phyloP scores from a whole-genome alignment of 2,888 invertebrate species.

The Meliscaeva auricollis region DNA sequence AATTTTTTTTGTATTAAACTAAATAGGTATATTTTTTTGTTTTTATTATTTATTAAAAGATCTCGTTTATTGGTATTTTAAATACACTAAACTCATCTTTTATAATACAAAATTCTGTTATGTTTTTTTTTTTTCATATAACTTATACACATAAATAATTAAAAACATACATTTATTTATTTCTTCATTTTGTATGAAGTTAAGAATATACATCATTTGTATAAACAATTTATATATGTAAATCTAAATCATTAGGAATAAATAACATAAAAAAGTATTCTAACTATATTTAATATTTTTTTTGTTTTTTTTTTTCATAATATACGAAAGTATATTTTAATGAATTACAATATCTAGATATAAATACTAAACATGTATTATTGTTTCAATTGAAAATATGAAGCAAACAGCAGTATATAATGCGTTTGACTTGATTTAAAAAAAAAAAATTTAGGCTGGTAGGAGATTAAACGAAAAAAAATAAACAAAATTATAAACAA shows the following conservation, averaged over 20 bases:
- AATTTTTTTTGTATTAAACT: conserved; percentile 4
- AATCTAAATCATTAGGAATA: conserved; percentile 66
- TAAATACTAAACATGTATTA: conserved; percentile 27
- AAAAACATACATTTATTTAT: conserved; percentile 39
- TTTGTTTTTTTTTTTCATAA: conserved; percentile 34
- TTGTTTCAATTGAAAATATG: conserved; percentile 40
- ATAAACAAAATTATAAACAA: conserved; percentile 17
- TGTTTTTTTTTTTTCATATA: neutral
- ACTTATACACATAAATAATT: neutral
- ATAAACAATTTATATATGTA: conserved; percentile 28
- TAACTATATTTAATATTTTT: conserved; percentile 39
- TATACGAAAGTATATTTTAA: conserved; percentile 58
- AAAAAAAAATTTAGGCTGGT: conserved; percentile 7
- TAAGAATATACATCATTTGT: conserved; percentile 31
- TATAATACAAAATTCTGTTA: conserved; percentile 17
- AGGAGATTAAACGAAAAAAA: conserved; percentile 19
- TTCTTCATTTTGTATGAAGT: conserved; percentile 23
- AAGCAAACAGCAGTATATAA: conserved; percentile 37
- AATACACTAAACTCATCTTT: conserved; percentile 57
- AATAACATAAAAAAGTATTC: conserved; percentile 69
- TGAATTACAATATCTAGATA: conserved; percentile 20
- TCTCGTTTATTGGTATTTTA: conserved; percentile 48
- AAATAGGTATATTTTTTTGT: conserved; percentile 14
- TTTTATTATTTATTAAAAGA: conserved; percentile 22
- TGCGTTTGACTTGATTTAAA: conserved; percentile 56